A percentile compares a stretch with the other conserved stretches of the same genome.
Evolutionary conservation across 2,113 vertebrate genomes (phyloP).

Genomic region (Caranx ignobilis): DNA sequence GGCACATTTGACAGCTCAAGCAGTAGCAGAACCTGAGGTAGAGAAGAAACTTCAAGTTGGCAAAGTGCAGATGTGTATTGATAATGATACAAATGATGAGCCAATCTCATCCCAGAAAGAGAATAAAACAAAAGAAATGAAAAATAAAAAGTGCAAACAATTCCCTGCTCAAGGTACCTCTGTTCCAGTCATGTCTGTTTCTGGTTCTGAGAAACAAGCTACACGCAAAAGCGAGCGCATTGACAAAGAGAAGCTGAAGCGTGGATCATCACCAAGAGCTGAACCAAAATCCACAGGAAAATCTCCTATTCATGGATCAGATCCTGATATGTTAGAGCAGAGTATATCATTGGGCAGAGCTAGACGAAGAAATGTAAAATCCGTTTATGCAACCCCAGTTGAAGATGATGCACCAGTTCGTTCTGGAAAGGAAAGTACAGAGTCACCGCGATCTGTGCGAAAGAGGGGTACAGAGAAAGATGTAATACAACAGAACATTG

Average conservation of each 20-base stretch:
- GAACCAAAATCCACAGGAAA: constrained; percentile 90
- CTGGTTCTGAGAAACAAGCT: constrained; percentile 87
- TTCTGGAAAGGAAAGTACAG: constrained; percentile 86
- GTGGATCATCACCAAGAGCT: constrained; percentile 92
- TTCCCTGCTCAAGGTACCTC: constrained; percentile 78
- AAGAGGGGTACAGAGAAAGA: constrained; percentile 91
- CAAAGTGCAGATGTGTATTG: constrained; percentile 65
- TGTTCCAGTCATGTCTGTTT: constrained; percentile 66
- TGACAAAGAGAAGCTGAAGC: constrained; percentile 94
- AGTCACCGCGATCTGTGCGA: constrained; percentile 89
- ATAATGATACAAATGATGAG: constrained; percentile 83
- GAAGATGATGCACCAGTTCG: constrained; percentile 88
- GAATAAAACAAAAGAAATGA: constrained; percentile 83
- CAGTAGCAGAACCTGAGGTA: constrained; percentile 58
- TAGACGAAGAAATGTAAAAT: constrained; percentile 93
- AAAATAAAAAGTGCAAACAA: constrained; percentile 90
- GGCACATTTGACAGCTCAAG: constrained; percentile 59
- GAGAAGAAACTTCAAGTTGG: constrained; percentile 75
- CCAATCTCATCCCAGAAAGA: constrained; percentile 84
- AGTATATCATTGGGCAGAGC: constrained; percentile 88
- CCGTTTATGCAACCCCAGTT: constrained; percentile 92
- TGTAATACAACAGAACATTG: constrained; percentile 64
- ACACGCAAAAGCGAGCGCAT: constrained; percentile 97
- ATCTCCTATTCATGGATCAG: constrained; percentile 89
- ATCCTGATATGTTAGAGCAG: constrained; percentile 87